Conservation (phyloP, 2,113 vertebrate species). For the Stegostoma tigrinum region DNA sequence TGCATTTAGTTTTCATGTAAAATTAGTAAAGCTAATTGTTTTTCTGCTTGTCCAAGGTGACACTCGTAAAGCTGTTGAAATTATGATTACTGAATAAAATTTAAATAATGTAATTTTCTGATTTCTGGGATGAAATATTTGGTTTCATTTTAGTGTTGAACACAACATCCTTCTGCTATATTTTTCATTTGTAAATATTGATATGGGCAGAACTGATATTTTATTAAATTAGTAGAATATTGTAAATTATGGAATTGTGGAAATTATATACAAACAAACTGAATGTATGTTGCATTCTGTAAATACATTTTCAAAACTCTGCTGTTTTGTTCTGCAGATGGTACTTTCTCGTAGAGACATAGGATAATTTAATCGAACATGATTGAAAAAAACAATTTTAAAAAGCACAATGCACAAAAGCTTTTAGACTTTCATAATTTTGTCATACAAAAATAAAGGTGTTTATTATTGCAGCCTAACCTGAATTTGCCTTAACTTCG, state of each 20-base stretch:
- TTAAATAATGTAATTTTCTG: neutral
- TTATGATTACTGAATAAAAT: neutral
- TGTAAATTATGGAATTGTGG: neutral
- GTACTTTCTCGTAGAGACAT: neutral
- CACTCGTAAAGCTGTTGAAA: neutral
- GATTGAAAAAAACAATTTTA: neutral
- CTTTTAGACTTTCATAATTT: neutral
- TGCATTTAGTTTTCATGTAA: neutral
- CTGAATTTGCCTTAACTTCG: slow-evolving; percentile 42
- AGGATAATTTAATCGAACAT: neutral
- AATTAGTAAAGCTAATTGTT: neutral
- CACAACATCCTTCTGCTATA: neutral
- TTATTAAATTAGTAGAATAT: neutral
- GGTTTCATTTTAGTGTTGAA: neutral
- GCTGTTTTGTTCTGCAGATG: neutral
- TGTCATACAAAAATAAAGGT: neutral
- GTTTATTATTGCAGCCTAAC: slow-evolving; percentile 43
- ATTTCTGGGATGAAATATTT: neutral
- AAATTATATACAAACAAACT: neutral
- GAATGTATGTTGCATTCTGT: neutral
- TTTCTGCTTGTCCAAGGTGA: no score
- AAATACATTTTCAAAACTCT: neutral
- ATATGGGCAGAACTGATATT: neutral
- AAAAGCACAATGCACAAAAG: neutral
- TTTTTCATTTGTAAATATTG: neutral